These are phyloP conservation scores for Triops cancriformis DNA, from an alignment of 1,140 invertebrate species.

Conservation along the genomic window DNA sequence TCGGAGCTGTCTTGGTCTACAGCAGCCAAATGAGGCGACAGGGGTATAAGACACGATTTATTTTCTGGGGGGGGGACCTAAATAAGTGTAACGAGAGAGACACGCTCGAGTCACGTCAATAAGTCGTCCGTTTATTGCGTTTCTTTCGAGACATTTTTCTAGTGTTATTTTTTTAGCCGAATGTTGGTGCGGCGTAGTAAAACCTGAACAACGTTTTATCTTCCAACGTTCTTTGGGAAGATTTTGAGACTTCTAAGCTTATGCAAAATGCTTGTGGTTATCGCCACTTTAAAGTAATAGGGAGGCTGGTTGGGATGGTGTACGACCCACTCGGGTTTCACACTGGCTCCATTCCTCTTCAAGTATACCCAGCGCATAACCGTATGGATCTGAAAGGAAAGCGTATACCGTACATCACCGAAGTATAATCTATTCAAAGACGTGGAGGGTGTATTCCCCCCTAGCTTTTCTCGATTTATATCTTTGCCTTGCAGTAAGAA, in stretches of 20 bases:
- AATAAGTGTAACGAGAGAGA: neutral
- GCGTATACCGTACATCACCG: neutral
- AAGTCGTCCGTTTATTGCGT: constrained; percentile 5
- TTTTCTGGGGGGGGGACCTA: neutral
- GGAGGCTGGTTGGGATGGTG: neutral
- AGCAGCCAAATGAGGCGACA: neutral
- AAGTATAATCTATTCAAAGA: too few species aligned
- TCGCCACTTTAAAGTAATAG: neutral
- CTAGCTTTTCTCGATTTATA: too few species aligned
- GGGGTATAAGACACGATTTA: neutral
- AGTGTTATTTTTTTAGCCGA: neutral
- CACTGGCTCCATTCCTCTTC: neutral
- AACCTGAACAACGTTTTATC: neutral
- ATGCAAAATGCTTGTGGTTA: neutral
- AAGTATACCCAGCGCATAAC: neutral
- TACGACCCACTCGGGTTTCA: neutral
- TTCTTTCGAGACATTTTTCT: too few species aligned
- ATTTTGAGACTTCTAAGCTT: neutral
- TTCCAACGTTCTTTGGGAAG: neutral
- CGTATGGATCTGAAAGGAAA: neutral
- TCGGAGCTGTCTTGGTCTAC: neutral
- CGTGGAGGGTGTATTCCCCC: too few species aligned
- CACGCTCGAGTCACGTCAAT: neutral
- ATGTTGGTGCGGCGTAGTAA: neutral
- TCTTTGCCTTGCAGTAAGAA: too few species aligned